Base-by-base conservation (phyloP, 2,113 vertebrate species). In the Clarias gariepinus region DNA sequence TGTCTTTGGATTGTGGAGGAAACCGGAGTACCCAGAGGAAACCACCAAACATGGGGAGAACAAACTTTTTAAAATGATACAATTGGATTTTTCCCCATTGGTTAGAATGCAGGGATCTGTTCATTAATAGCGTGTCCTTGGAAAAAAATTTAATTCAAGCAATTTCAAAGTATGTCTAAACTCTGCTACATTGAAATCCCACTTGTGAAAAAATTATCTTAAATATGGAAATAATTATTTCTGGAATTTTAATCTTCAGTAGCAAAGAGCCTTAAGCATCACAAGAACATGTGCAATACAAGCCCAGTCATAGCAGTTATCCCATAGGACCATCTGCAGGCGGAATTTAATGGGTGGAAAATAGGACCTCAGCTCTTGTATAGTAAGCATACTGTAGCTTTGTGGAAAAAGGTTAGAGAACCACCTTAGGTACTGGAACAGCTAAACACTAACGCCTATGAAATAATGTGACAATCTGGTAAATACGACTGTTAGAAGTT, bases 361-460 rank as follows among this genome's bases (percentile, higher is more conserved):
- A 86, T 83, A 80, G 64, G 90, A 87, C 87, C 80, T 53, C 52
- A 64, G 81, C 88, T 83, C 64, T 87, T 90, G 78, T 89, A 47
- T 7, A 8, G 47, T 47, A 9, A 8, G 47, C 47, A 47, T 47
- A 47, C 47, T 8, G 83, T 84, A 87, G 85, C 81, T 91, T 41
- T 79, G 12, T 87, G 89, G 87, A 89, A 91, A 93, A 91, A 63
- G 90, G 87, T 91, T 91, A 74, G 60, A 84, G 64, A 83, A 80
- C 36, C 89, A 78, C 89, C 68, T 36, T 28, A 88, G 89, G 87
- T 5, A 81, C 47, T 91, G 87, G 90, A 91, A 90, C 89, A 90
- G 76, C 85, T 71, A 90, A 85, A 78, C 23, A 73, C 33, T 9
- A 73, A 12, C 12, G 36, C 3, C 3, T 23, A 47, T 30, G 57